Conservation (phyloP, 2,888 invertebrate genomes). For the Spialia ferax region DNA sequence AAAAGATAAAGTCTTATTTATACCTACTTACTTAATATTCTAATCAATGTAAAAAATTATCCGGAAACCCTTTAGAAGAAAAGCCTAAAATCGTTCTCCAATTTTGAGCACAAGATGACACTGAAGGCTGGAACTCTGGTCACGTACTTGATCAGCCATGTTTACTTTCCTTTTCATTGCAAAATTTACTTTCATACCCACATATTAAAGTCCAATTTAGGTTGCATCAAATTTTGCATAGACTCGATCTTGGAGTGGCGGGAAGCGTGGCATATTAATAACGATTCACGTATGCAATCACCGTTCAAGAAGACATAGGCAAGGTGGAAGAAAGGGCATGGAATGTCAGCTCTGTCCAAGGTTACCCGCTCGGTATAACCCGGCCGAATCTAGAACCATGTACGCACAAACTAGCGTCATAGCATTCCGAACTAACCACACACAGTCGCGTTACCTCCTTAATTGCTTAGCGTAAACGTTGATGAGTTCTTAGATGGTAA, state of each 20-base stretch:
- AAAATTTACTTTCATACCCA: constrained; percentile 40
- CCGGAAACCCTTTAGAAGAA: constrained; percentile 20
- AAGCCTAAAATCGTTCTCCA: constrained; percentile 46
- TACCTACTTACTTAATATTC: too few relatives aligned
- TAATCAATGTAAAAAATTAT: background rate
- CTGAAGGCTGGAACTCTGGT: constrained; percentile 58
- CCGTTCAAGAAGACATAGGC: constrained; percentile 78
- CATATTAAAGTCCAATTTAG: constrained; percentile 25
- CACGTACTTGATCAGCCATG: constrained; percentile 56
- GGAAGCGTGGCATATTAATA: constrained; percentile 81
- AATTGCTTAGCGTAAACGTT: constrained; percentile 62
- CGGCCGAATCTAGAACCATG: constrained; percentile 53
- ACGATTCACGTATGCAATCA: constrained; percentile 80
- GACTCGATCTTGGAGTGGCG: constrained; percentile 69
- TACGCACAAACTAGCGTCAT: background rate
- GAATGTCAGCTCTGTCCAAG: constrained; percentile 76
- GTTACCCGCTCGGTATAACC: constrained; percentile 66
- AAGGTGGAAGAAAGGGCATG: constrained; percentile 85
- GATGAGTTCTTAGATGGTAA: constrained; percentile 67
- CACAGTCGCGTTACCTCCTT: constrained; percentile 54
- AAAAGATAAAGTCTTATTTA: too few relatives aligned
- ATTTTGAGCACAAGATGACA: constrained; percentile 70
- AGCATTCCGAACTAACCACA: constrained; percentile 1
- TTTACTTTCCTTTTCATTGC: constrained; percentile 25
- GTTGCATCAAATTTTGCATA: constrained; percentile 51